Evolutionary conservation across 2,113 vertebrate genomes (phyloP).

Genomic region (Pontoporia blainvillei): DNA sequence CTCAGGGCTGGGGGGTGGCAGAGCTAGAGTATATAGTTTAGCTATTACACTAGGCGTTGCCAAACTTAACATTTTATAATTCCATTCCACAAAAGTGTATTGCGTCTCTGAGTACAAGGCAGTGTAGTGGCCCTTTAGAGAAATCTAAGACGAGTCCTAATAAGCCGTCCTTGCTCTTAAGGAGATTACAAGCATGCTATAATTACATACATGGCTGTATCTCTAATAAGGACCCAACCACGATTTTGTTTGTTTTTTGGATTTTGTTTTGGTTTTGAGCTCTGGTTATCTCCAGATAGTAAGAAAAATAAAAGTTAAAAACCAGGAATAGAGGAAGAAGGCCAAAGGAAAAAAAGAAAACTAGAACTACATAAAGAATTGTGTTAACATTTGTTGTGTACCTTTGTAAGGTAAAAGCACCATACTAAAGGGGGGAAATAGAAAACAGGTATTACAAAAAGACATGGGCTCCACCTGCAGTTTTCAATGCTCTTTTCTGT

Average conservation of each 20-base stretch:
- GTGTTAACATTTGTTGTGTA: background rate
- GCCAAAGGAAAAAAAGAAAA: background rate
- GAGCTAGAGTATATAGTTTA: background rate
- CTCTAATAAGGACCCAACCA: background rate
- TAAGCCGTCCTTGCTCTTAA: constrained; percentile 43
- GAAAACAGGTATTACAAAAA: background rate
- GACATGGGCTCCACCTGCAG: background rate
- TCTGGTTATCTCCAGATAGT: background rate
- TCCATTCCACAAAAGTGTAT: background rate
- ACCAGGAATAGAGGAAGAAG: background rate
- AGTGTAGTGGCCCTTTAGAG: background rate
- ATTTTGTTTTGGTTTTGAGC: background rate
- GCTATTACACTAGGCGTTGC: background rate
- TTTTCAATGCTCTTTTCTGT: background rate
- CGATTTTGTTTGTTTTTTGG: background rate
- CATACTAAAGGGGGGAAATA: background rate
- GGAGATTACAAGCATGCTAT: constrained; percentile 50
- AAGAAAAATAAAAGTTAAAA: constrained; percentile 9
- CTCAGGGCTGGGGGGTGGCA: background rate
- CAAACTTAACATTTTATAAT: background rate
- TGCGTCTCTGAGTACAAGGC: background rate
- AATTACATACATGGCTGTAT: background rate
- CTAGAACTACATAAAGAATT: background rate
- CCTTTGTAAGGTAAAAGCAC: background rate
- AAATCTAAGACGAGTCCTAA: constrained; percentile 43